Conservation (phyloP, 2,888 invertebrate species). For the Adela reaumurella region DNA sequence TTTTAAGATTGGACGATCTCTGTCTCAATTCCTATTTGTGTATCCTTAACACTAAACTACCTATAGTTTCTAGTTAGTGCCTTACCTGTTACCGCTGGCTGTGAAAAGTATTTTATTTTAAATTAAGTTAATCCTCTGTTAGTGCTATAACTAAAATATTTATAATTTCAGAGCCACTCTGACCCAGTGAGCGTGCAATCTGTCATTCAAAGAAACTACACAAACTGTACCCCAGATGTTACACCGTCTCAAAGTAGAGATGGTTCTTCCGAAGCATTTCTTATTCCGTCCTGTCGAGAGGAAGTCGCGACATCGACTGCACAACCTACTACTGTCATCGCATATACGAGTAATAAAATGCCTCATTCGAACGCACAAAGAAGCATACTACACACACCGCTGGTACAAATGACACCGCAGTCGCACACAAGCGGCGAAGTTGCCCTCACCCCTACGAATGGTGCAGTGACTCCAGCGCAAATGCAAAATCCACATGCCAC, state of each 20-base stretch:
- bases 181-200: neutral
- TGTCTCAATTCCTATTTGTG: no score
- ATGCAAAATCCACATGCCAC: constrained; percentile 51
- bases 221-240: neutral
- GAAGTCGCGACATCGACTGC: neutral
- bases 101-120: no score
- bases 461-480: constrained; percentile 29
- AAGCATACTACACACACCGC: neutral
- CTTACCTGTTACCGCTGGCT: no score
- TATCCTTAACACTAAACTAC: no score
- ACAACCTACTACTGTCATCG: neutral
- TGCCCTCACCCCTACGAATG: constrained; percentile 37
- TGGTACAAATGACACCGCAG: constrained; percentile 12
- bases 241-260: no score
- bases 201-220: neutral
- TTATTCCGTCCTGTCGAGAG: neutral
- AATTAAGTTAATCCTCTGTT: no score
- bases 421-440: constrained; percentile 30
- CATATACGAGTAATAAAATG: neutral
- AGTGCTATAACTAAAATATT: neutral
- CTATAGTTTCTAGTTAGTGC: no score
- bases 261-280: neutral
- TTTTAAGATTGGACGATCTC: no score
- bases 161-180: neutral
- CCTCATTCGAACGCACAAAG: no score